A percentile compares a stretch with the other conserved stretches of the same genome.
Conservation (phyloP, 2,888 invertebrate species). For the Drosophila yooni region DNA sequence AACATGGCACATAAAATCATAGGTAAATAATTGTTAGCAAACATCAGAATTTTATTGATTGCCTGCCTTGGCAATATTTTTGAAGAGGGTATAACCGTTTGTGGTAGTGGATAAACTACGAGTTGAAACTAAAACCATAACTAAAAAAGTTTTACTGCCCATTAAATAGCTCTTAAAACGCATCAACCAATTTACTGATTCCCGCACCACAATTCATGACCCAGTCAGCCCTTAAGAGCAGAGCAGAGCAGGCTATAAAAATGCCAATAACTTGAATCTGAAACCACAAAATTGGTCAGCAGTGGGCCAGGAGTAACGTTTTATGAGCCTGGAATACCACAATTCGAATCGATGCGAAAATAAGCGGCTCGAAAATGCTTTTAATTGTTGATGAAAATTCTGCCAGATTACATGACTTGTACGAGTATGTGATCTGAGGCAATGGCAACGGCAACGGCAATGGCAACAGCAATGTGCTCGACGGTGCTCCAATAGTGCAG, state of each 20-base stretch:
- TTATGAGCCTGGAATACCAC: slow-evolving; percentile 22
- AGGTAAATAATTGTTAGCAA: not conserved
- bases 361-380: slow-evolving; percentile 56
- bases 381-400: slow-evolving; percentile 67
- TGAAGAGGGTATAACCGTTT: not conserved
- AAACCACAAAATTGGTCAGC: slow-evolving; percentile 50
- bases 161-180: slow-evolving; percentile 35
- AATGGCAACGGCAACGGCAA: not conserved
- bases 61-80: not conserved
- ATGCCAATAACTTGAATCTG: slow-evolving; percentile 45
- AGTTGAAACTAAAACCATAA: slow-evolving; percentile 7
- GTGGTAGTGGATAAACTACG: not conserved
- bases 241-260: slow-evolving; percentile 46
- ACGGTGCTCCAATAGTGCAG: slow-evolving; percentile 37
- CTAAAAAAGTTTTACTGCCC: slow-evolving; percentile 8
- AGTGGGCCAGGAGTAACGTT: slow-evolving; percentile 26
- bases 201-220: not conserved
- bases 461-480: not conserved
- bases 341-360: slow-evolving; percentile 28
- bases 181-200: slow-evolving; percentile 42
- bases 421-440: slow-evolving; percentile 11
- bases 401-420: slow-evolving; percentile 54
- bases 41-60: not conserved
- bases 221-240: slow-evolving; percentile 17
- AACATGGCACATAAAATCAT: not conserved